Conservation (phyloP, 1,140 invertebrate genomes). For the Riptortus pedestris region DNA sequence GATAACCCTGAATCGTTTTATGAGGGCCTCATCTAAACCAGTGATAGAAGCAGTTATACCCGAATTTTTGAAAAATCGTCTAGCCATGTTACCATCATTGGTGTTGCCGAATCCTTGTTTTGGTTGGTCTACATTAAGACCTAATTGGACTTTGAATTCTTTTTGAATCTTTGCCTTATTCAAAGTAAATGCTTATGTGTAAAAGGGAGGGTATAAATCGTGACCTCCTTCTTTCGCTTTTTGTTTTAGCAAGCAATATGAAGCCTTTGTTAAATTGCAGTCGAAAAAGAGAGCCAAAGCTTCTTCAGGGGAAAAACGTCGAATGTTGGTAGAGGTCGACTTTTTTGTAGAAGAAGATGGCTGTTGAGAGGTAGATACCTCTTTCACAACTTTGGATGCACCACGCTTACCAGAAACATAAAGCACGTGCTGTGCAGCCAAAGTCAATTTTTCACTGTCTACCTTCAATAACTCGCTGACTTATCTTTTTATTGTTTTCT, state of each 20-base stretch:
- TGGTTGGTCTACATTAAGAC: conserved; percentile 24
- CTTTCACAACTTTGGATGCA: no score
- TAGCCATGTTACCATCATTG: no score
- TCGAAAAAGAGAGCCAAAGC: no score
- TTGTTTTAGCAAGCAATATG: background rate
- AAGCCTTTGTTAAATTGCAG: no score
- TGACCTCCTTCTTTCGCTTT: background rate
- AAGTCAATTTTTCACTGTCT: no score
- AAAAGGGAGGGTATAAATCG: background rate
- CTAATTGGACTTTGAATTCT: conserved; percentile 7
- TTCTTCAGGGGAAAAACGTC: no score
- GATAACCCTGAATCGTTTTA: conserved; percentile 35
- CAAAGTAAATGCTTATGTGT: conserved; percentile 1
- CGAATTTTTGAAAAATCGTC: conserved; percentile 36
- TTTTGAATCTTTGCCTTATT: conserved; percentile 2
- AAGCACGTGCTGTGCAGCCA: no score
- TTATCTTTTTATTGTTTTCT: background rate
- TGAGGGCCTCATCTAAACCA: conserved; percentile 35
- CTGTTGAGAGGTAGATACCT: no score
- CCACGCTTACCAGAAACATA: no score
- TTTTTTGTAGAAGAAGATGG: no score
- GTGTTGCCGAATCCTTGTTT: conserved; percentile 34
- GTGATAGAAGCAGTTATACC: conserved; percentile 35
- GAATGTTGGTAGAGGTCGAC: no score
- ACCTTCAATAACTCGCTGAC: background rate